Percentiles rank a stretch among this genome's conserved stretches.
These are phyloP conservation scores for Orthosia cruda DNA, from an alignment of 2,888 invertebrate genomes.

Conservation along the genomic window DNA sequence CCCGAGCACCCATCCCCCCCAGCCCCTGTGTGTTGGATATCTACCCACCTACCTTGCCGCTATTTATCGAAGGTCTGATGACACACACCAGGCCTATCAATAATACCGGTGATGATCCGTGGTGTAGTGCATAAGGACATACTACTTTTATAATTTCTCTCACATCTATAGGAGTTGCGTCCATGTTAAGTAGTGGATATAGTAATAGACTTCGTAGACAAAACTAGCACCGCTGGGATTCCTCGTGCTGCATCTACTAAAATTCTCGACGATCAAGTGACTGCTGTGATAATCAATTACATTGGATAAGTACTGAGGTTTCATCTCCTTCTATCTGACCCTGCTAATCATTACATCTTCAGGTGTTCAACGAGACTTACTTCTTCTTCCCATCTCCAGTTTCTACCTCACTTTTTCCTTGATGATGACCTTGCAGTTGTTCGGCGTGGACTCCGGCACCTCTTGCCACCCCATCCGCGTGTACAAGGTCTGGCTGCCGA, in stretches of 20 bases:
- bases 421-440: conserved; percentile 62
- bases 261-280: not conserved
- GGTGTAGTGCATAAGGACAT: not conserved
- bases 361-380: not conserved
- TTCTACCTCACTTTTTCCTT: not conserved
- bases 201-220: no score
- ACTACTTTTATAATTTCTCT: not conserved
- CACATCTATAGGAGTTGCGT: not conserved
- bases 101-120: no score
- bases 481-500: conserved; percentile 84
- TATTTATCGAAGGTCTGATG: not conserved
- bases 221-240: not conserved
- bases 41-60: no score
- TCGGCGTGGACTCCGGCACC: conserved; percentile 78
- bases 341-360: conserved; percentile 4
- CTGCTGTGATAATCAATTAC: no score
- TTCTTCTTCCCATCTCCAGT: not conserved
- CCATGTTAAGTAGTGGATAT: not conserved
- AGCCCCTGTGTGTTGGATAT: no score
- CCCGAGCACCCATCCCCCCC: no score
- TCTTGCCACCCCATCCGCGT: conserved; percentile 80
- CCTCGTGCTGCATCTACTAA: not conserved
- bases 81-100: not conserved
- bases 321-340: no score
- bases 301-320: not conserved